Evolutionary conservation across 2,113 vertebrate species (phyloP).

Genomic region (Leucosticte australis): DNA sequence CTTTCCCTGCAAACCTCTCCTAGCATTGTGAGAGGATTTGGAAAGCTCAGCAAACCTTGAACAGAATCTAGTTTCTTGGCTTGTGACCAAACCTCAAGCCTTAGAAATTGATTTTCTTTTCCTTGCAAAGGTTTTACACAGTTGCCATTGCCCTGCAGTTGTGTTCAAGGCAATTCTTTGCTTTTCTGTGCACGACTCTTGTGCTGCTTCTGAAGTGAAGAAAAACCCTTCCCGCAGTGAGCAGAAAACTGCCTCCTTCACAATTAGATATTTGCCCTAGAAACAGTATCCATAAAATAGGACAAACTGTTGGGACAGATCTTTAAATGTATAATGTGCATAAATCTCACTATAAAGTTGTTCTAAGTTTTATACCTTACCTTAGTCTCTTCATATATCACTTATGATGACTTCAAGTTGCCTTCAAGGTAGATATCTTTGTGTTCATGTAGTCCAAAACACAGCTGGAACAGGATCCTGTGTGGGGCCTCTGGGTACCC

Average conservation of each 20-base stretch:
- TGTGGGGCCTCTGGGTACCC: background rate
- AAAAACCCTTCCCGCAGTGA: background rate
- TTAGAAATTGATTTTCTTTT: slow-evolving; percentile 40
- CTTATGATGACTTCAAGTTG: background rate
- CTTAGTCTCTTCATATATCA: background rate
- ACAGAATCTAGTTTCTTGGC: slow-evolving; percentile 37
- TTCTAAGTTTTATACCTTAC: background rate
- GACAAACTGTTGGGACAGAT: background rate
- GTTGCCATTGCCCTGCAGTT: background rate
- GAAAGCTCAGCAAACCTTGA: slow-evolving; percentile 44
- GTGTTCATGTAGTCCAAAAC: background rate
- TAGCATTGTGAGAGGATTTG: slow-evolving; percentile 36
- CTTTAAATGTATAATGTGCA: background rate
- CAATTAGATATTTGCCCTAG: background rate
- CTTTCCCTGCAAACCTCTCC: slow-evolving; percentile 16
- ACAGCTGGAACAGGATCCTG: background rate
- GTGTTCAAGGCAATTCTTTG: background rate
- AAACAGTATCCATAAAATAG: background rate
- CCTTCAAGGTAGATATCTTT: background rate
- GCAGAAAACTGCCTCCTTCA: background rate
- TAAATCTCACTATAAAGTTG: background rate
- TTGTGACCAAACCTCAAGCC: slow-evolving; percentile 43
- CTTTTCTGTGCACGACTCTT: background rate
- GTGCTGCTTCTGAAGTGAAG: background rate
- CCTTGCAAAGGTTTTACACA: slow-evolving; percentile 6